Evolutionary conservation across 1,140 invertebrate genomes (phyloP), one percentile per base, ranked within the genome.

Genomic region (Zaprionus gabonicus): DNA sequence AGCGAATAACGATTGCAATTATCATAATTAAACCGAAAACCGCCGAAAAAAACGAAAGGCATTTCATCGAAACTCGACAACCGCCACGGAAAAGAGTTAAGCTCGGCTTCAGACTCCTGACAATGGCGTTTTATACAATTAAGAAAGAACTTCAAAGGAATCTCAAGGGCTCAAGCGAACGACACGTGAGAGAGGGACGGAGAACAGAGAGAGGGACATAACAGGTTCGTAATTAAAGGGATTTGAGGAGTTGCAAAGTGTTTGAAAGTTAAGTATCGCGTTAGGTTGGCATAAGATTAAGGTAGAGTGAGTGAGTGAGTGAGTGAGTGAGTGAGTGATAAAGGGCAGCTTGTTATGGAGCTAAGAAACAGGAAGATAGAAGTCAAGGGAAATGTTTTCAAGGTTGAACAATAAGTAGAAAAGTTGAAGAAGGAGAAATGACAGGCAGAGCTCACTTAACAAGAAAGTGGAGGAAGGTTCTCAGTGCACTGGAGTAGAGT

Each of bases 1-100:
- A 58, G 44, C 64, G 46, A 70, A 71, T 70, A 36, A 58, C 58
- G 72, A 64, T 64, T 71, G 72, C 59, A 64, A 64, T 71, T 58
- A 41, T 25, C 59, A 75, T 75, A 75, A 75, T 75, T 64, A 70
- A 66, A 17, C 9, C 3, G 15, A 44, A 20, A 12, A 66, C 10
- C 51, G 20, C n/a, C 41, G 41, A 46, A 46, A 46, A 46, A 44
- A 46, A 46, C 12, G 9, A 55, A 46, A 20, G 25, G 9, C 27
- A 56, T 41, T 66, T 20, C 46, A 51, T 51, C 46, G 46, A 51
- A 51, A 51, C 46, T 20, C 46, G 46, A 51, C 25, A 25, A 51
- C 13, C 46, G 20, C 3, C 1, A 2, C 44, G 46, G 12, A 51
- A 51, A 51, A 51, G 20, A 20, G 46, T 5, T 51, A 25, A 51